Percentiles rank a stretch among this genome's conserved stretches.
These are phyloP conservation scores for Acomys russatus DNA, from an alignment of 2,797 vertebrate genomes.

Conservation along the genomic window DNA sequence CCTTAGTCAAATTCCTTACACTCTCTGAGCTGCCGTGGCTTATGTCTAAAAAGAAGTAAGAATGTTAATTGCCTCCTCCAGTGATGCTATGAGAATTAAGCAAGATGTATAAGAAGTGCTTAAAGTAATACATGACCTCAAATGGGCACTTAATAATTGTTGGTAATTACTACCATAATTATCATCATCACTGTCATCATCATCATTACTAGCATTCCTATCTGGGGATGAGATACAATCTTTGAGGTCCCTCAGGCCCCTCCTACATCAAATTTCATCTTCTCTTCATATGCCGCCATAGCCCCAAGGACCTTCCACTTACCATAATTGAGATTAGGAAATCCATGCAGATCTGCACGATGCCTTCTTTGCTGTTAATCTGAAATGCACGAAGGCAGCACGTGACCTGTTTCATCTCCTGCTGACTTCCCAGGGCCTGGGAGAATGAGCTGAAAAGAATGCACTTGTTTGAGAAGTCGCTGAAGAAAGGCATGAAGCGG, in stretches of 20 bases:
- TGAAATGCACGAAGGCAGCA: not conserved
- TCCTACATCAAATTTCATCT: not conserved
- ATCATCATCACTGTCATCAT: not conserved
- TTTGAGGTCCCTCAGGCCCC: not conserved
- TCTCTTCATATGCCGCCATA: not conserved
- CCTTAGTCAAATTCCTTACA: not conserved
- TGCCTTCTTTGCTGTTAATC: not conserved
- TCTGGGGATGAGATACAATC: not conserved
- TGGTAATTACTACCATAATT: not conserved
- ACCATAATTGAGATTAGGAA: not conserved
- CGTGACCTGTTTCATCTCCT: not conserved
- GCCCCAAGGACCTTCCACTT: not conserved
- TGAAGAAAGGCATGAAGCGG: not conserved
- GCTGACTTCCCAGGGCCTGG: conserved; percentile 11
- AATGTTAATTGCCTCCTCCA: not conserved
- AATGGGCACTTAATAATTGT: not conserved
- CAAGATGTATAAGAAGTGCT: not conserved
- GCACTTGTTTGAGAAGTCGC: conserved; percentile 1
- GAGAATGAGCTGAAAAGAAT: not conserved
- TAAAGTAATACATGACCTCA: not conserved
- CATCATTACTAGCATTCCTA: not conserved
- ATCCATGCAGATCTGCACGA: not conserved
- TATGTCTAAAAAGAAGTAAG: not conserved
- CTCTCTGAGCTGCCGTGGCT: conserved; percentile 6
- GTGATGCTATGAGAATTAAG: conserved; percentile 1